Evolutionary conservation across 1,140 invertebrate species (phyloP).

Genomic region (Brachionus manjavacas): DNA sequence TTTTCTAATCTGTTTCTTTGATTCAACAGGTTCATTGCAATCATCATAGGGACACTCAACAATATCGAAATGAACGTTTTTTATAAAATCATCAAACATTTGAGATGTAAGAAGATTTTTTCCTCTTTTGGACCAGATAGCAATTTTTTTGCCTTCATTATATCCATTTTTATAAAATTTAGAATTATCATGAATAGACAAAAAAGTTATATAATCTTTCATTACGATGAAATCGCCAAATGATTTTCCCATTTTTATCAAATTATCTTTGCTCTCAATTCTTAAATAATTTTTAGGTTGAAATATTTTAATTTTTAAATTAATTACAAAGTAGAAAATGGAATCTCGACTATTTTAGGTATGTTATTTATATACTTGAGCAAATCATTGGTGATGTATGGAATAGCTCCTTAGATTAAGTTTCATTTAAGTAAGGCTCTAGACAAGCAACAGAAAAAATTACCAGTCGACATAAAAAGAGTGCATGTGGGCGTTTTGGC

Average conservation of each 20-base stretch:
- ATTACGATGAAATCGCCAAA: not conserved
- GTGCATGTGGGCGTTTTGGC: slow-evolving; percentile 10
- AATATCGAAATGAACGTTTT: slow-evolving; percentile 26
- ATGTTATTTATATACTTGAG: not conserved
- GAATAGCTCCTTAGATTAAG: slow-evolving; percentile 11
- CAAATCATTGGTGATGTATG: slow-evolving; percentile 34
- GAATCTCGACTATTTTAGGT: slow-evolving; percentile 2
- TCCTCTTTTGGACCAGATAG: slow-evolving; percentile 30
- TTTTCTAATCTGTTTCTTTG: slow-evolving; percentile 28
- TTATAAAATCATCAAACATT: not conserved
- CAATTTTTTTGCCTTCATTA: slow-evolving; percentile 38
- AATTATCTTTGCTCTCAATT: slow-evolving; percentile 23
- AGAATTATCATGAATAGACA: slow-evolving; percentile 24
- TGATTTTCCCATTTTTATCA: slow-evolving; percentile 4
- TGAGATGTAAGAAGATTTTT: slow-evolving; percentile 4
- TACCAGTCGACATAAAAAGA: slow-evolving; percentile 29
- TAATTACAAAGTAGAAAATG: slow-evolving; percentile 16
- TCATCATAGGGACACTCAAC: slow-evolving; percentile 31
- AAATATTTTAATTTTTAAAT: not conserved
- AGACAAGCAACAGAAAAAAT: not conserved
- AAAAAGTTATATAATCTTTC: slow-evolving; percentile 23
- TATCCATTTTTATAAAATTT: not conserved
- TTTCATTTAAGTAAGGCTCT: not conserved
- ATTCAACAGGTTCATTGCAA: not conserved
- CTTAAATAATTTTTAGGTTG: not conserved